Evolutionary conservation across 1,140 invertebrate genomes (phyloP), one percentile per base, ranked within the genome.

Genomic region (Drosophila ironensis): DNA sequence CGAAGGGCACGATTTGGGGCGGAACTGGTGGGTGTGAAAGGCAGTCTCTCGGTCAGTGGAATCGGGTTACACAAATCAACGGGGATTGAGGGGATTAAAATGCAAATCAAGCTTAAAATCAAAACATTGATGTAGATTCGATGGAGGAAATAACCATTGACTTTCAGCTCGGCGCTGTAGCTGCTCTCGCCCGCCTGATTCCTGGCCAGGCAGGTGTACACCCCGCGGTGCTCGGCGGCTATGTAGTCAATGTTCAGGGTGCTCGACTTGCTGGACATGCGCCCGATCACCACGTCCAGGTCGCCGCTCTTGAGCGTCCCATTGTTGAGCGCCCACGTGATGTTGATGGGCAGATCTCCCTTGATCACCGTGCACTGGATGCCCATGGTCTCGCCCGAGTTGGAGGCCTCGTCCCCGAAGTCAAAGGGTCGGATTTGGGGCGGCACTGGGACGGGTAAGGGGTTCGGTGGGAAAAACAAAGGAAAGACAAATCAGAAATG

Each of bases 341-440:
- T 95, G 46, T 93, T 93, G 45, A 97, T 91, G 4, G 96, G 96
- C 68, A 94, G 91, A 89, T 97, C 96, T 12, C 96, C 96, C 88
- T 97, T 97, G 67, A 93, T 93, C 6, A 98, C 94, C 16, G 94
- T 94, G 91, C 97, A 98, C 94, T 93, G 30, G 92, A 93, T 52
- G 94, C 91, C 22, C 33, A 92, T 92, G 71, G 92, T 92, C 57
- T 95, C 94, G 27, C 94, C 95, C 12, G 92, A 94, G 24, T 95
- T 94, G 9, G 94, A 92, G 12, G 92, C 91, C 69, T 94, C 93
- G 12, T 93, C 92, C 64, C 94, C 94, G 87, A 95, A 94, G 73
- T 93, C 92, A 82, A 95, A 94, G 17, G 93, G 92, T 60, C 92
- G 90, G 77, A 94, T 92, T 90, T 94, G 92, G 35, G 94, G 94